Percentiles rank a stretch among this genome's conserved stretches.
Evolutionary conservation across 2,888 invertebrate species (phyloP).

Genomic region (Trichogramma dendrolimi): DNA sequence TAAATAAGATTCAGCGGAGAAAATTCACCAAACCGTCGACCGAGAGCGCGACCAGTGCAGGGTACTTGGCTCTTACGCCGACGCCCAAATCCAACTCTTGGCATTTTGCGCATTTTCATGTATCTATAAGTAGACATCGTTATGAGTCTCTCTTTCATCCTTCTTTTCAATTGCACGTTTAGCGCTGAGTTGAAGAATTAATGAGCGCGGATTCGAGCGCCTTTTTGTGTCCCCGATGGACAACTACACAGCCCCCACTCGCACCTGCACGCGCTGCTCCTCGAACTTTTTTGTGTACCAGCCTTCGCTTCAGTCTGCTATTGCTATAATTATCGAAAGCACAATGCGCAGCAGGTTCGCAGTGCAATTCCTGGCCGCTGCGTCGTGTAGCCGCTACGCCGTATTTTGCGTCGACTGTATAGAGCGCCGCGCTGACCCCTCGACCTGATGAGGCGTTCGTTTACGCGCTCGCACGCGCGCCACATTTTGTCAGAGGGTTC

Average conservation of each 20-base stretch:
- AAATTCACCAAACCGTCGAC: slow-evolving; percentile 33
- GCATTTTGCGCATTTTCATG: no score
- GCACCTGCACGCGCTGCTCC: slow-evolving; percentile 3
- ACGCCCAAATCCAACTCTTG: no score
- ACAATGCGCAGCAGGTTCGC: no score
- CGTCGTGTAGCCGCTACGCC: no score
- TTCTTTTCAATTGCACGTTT: slow-evolving; percentile 26
- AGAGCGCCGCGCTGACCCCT: background rate
- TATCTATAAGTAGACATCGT: no score
- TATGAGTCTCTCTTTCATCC: slow-evolving; percentile 10
- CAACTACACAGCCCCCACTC: slow-evolving; percentile 6
- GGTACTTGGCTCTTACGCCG: no score
- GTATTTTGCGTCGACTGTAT: background rate
- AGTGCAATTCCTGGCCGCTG: no score
- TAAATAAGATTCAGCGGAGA: slow-evolving; percentile 50
- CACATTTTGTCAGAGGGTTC: background rate
- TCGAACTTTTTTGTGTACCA: background rate
- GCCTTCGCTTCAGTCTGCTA: background rate
- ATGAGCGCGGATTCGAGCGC: slow-evolving; percentile 34
- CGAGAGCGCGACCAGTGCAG: no score
- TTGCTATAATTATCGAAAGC: no score
- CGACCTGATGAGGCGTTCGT: slow-evolving; percentile 17
- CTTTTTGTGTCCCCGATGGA: slow-evolving; percentile 28
- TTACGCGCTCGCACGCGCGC: slow-evolving; percentile 15
- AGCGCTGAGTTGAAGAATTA: slow-evolving; percentile 39